Percentiles rank a stretch among this genome's conserved stretches.
phyloP scores from a whole-genome alignment of 2,888 invertebrate genomes.

The Pilophorus perplexus region DNA sequence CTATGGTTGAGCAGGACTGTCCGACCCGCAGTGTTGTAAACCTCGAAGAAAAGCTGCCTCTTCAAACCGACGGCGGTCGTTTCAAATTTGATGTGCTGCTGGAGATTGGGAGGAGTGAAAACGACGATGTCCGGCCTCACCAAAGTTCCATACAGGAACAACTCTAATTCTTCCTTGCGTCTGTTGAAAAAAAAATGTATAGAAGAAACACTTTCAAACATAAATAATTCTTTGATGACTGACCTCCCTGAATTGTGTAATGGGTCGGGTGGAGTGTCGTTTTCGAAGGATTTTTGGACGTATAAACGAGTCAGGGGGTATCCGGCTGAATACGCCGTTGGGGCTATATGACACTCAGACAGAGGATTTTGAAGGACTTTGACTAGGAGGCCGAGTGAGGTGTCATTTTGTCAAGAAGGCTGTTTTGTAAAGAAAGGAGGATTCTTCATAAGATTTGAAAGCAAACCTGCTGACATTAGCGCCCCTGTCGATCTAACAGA shows the following conservation, averaged over 20 bases:
- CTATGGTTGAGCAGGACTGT: constrained; percentile 42
- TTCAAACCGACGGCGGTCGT: constrained; percentile 41
- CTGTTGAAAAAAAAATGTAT: constrained; percentile 27
- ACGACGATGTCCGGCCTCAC: constrained; percentile 41
- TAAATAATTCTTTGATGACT: neutral
- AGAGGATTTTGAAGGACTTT: no score
- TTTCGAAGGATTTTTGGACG: neutral
- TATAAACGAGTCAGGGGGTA: neutral
- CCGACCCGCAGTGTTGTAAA: constrained; percentile 42
- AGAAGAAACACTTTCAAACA: neutral
- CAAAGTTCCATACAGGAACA: constrained; percentile 33
- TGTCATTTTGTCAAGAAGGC: neutral
- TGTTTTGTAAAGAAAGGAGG: neutral
- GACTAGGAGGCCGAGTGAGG: no score
- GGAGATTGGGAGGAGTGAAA: constrained; percentile 1
- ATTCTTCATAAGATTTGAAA: no score
- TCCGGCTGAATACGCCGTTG: no score
- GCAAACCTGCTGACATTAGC: no score
- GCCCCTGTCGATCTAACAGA: no score
- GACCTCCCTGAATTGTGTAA: neutral
- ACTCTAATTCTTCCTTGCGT: constrained; percentile 40
- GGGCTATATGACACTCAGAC: no score
- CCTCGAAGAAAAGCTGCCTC: constrained; percentile 15
- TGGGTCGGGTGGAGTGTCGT: no score
- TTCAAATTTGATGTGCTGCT: constrained; percentile 40